Percentiles rank a stretch among this genome's conserved stretches.
phyloP scores from a whole-genome alignment of 2,797 vertebrate genomes.

The Atherinosoma microstoma region DNA sequence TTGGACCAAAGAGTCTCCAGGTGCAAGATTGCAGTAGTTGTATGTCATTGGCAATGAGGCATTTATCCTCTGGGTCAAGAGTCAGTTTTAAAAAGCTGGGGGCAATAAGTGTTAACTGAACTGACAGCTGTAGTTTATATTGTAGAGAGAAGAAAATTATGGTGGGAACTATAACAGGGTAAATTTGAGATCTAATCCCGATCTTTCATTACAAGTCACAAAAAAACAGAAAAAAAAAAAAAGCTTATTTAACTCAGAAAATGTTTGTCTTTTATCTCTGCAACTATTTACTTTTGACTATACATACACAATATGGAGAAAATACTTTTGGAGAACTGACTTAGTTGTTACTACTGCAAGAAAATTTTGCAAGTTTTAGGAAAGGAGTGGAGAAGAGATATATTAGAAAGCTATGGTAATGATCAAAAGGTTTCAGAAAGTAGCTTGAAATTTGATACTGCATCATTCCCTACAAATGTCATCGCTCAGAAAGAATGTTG shows the following conservation, averaged over 20 bases:
- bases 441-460: not conserved
- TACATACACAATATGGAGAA: not conserved
- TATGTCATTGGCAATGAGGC: slow-evolving; percentile 56
- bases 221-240: not conserved
- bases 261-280: too few relatives aligned
- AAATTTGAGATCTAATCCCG: not conserved
- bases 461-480: not conserved
- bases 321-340: not conserved
- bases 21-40: slow-evolving; percentile 64
- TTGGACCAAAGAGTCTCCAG: slow-evolving; percentile 57
- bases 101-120: slow-evolving; percentile 38
- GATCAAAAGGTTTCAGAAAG: not conserved
- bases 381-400: not conserved
- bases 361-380: not conserved
- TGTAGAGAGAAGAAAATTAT: slow-evolving; percentile 20
- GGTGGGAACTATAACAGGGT: not conserved
- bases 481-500: not conserved
- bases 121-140: slow-evolving; percentile 42
- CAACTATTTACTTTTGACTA: too few relatives aligned
- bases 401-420: not conserved
- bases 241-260: not conserved
- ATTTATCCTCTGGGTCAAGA: slow-evolving; percentile 63
- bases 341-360: not conserved
- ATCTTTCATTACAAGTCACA: not conserved
- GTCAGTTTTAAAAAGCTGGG: slow-evolving; percentile 49